Evolutionary conservation across 2,888 invertebrate genomes (phyloP).

Genomic region (Artemia sinica): DNA sequence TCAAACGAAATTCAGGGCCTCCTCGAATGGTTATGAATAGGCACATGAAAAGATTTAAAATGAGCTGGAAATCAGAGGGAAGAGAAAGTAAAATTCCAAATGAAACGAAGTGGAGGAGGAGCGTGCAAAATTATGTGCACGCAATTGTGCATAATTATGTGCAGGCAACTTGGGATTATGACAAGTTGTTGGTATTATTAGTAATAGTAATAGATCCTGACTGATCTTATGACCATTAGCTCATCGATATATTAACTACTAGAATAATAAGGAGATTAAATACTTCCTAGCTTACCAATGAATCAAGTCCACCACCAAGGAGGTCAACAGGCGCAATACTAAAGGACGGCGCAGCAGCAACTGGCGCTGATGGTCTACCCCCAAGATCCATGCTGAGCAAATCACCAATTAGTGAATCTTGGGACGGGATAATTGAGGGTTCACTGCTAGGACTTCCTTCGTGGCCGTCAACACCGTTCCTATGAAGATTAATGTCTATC

Average conservation of each 20-base stretch:
- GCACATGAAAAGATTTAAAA: no score
- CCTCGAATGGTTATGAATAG: no score
- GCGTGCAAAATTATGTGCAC: not conserved
- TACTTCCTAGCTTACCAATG: conserved; percentile 42
- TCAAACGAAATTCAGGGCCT: no score
- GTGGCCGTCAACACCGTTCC: conserved; percentile 25
- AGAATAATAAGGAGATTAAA: not conserved
- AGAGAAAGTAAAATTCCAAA: no score
- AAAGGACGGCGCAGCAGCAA: conserved; percentile 31
- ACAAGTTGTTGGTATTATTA: no score
- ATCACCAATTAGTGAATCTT: conserved; percentile 92
- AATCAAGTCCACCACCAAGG: conserved; percentile 72
- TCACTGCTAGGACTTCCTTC: conserved; percentile 25
- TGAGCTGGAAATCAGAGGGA: no score
- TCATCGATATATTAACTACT: not conserved
- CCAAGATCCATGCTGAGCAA: conserved; percentile 90
- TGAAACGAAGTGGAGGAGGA: no score
- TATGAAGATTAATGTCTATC: not conserved
- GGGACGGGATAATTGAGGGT: conserved; percentile 43
- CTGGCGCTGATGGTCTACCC: conserved; percentile 39
- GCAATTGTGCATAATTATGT: no score
- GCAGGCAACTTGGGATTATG: no score
- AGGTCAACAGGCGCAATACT: conserved; percentile 52
- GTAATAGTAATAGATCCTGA: no score
- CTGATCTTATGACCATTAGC: no score